Percentiles rank a stretch among this genome's conserved stretches.
phyloP scores from a whole-genome alignment of 2,113 vertebrate species.

The Apaloderma vittatum region DNA sequence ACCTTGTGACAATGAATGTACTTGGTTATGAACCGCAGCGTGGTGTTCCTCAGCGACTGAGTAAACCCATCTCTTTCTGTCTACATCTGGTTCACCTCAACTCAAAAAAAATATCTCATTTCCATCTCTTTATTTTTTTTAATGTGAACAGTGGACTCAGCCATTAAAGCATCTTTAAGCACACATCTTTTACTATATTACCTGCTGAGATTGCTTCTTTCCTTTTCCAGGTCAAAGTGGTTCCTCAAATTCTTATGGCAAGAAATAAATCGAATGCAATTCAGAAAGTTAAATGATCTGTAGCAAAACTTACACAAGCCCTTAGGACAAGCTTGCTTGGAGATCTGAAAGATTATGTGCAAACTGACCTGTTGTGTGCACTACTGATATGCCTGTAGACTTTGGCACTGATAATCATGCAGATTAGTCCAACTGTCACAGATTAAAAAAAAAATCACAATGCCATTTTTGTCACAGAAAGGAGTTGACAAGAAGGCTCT shows the following conservation, averaged over 20 bases:
- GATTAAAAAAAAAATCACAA: not conserved
- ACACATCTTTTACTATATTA: not conserved
- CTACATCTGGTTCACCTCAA: not conserved
- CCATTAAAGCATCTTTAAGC: not conserved
- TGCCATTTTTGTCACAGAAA: not conserved
- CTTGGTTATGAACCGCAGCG: not conserved
- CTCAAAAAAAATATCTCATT: not conserved
- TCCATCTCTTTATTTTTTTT: not conserved
- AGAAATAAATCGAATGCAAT: not conserved
- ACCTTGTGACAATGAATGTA: not conserved
- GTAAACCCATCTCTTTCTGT: not conserved
- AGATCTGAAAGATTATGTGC: not conserved
- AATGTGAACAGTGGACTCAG: not conserved
- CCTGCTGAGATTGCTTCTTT: not conserved
- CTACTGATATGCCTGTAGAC: rapidly evolving
- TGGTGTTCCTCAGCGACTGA: not conserved
- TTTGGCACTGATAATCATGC: not conserved
- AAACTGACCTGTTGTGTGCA: not conserved
- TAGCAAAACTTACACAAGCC: not conserved
- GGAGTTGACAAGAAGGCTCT: not conserved
- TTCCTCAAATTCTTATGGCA: not conserved
- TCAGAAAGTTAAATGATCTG: not conserved
- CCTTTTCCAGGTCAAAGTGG: not conserved
- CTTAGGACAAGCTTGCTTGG: not conserved
- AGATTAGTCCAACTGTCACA: not conserved